Base-by-base conservation (phyloP, 2,113 vertebrate species). In the Sylvietta virens region DNA sequence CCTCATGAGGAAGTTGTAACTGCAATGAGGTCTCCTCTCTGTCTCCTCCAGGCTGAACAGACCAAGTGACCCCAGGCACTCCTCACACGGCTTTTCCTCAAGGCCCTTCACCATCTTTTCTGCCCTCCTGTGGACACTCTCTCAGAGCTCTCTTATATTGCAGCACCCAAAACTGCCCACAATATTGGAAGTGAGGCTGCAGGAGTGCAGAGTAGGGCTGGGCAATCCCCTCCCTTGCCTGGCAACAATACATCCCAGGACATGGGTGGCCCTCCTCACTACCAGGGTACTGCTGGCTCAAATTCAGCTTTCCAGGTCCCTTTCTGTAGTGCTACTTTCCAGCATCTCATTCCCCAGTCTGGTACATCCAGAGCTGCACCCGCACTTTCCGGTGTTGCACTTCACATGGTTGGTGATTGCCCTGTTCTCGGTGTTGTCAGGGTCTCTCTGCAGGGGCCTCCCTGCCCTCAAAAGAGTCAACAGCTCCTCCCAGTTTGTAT, bases 221-320 rank as follows among this genome's bases (percentile, higher is more conserved):
- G 35, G 1, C 73, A 61, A 11, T 16, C 10, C 35, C 21, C 28
- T 61, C 45, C 37, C 47, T 61, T 64, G 20, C 60, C 60, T 1
- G 3, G 31, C 6, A 6, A 35, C 35, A 37, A 40, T 62, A 13
- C 10, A 0, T 30, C 19, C 23, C 44, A 50, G 53, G 23, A 69
- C 53, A 54, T 0, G 1, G 9, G 0, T 28, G 35, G 9, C 23
- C 23, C 42, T 58, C 35, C 42, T 58, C 51, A 62, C 42, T 81
- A 35, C 53, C 61, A 66, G 40, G 77, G 40, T 50, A 45, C 40
- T 80, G 73, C 57, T 79, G 37, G 6, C 31, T 35, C 39, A 42
- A 3, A 13, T 47, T 33, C 11, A 81, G 14, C 22, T 67, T 5
- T 11, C 15, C 31, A 44, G 9, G 7, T 1, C 39, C 22, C 28